Conservation (phyloP, 1,140 invertebrate genomes). For the Archivesica marissinica region DNA sequence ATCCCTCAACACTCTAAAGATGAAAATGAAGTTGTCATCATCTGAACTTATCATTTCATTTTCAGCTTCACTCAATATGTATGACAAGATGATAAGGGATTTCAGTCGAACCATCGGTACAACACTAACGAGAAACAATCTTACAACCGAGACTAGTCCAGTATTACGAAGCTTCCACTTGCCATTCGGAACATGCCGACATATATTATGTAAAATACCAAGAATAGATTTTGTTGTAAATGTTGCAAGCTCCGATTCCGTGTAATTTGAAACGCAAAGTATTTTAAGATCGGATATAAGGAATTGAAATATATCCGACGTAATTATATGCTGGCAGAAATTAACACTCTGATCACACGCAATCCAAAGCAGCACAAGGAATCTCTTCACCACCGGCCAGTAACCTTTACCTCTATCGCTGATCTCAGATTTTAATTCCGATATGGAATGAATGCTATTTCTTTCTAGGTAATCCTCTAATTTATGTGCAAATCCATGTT, state of each 20-base stretch:
- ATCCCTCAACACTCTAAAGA: conserved; percentile 70
- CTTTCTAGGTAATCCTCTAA: neutral
- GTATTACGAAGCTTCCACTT: conserved; percentile 61
- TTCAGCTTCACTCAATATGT: conserved; percentile 75
- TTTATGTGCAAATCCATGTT: neutral
- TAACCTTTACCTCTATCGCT: neutral
- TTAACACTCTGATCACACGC: conserved; percentile 51
- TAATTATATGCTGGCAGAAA: conserved; percentile 55
- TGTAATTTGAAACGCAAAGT: neutral
- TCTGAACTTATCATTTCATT: conserved; percentile 73
- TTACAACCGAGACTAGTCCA: conserved; percentile 60
- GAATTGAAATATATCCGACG: conserved; percentile 1
- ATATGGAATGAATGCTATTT: neutral
- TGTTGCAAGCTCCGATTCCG: conserved; percentile 1
- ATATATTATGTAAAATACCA: conserved; percentile 56
- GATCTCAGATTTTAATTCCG: neutral
- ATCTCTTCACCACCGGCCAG: conserved; percentile 41
- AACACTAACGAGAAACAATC: conserved; percentile 58
- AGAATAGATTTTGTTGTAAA: conserved; percentile 54
- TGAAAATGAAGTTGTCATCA: conserved; percentile 73
- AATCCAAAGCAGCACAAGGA: conserved; percentile 54
- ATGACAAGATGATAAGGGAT: conserved; percentile 74
- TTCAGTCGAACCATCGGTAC: conserved; percentile 75
- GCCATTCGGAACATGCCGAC: conserved; percentile 36
- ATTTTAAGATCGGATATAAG: conserved; percentile 6